Conservation (phyloP, 2,888 invertebrate species). For the Himalopsyche anomala region DNA sequence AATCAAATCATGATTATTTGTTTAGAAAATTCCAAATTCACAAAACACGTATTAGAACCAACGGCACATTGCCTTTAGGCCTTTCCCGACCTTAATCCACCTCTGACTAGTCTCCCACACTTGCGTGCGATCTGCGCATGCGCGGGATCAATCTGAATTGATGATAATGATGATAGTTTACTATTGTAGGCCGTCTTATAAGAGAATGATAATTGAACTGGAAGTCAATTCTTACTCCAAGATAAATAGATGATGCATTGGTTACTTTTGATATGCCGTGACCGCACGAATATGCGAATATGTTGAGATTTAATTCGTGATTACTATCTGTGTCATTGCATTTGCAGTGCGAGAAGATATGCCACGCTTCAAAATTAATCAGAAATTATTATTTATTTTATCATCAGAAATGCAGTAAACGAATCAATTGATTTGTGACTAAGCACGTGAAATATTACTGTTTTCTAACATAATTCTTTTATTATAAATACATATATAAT, state of each 20-base stretch:
- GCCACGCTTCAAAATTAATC: not conserved
- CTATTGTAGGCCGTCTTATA: not conserved
- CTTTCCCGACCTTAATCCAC: not conserved
- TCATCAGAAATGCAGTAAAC: not conserved
- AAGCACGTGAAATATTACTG: too few relatives aligned
- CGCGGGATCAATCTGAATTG: not conserved
- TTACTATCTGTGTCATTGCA: not conserved
- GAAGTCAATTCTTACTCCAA: not conserved
- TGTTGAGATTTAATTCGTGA: not conserved
- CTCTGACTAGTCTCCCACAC: not conserved
- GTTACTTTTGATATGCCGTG: not conserved
- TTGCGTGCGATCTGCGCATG: constrained; percentile 11
- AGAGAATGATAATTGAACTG: constrained; percentile 23
- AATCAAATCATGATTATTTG: too few relatives aligned
- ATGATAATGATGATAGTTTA: not conserved
- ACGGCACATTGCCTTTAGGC: not conserved
- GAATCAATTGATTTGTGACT: too few relatives aligned
- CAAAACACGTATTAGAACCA: not conserved
- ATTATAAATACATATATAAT: too few relatives aligned
- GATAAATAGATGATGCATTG: not conserved
- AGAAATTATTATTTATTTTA: not conserved
- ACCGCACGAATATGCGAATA: not conserved
- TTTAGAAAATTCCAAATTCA: too few relatives aligned
- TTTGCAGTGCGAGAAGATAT: not conserved
- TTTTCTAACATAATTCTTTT: too few relatives aligned